These are phyloP conservation scores for Charina bottae DNA, from an alignment of 2,113 vertebrate genomes.

Conservation along the genomic window DNA sequence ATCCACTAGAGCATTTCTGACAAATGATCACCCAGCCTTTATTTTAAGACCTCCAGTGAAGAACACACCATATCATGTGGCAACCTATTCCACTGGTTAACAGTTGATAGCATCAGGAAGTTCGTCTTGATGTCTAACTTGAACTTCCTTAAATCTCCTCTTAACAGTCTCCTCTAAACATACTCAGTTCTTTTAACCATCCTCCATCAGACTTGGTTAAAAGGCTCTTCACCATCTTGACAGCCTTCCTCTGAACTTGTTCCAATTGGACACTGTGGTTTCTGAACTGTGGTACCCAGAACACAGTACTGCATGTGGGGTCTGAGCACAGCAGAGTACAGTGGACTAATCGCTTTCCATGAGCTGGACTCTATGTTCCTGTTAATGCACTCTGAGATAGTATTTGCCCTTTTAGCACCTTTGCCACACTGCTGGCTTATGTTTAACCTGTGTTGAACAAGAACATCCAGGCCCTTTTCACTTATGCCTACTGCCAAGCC, in stretches of 20 bases:
- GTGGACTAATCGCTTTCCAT: neutral
- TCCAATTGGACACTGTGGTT: neutral
- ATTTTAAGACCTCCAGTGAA: neutral
- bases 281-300: neutral
- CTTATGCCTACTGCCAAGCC: neutral
- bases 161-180: neutral
- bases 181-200: neutral
- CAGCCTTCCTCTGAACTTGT: neutral
- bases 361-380: neutral
- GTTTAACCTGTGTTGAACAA: neutral
- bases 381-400: neutral
- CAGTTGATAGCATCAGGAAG: neutral
- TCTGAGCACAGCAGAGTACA: neutral
- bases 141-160: neutral
- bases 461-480: neutral
- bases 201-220: neutral
- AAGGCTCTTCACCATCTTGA: neutral
- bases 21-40: neutral
- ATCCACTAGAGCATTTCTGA: neutral
- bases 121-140: neutral
- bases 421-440: neutral
- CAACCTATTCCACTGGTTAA: neutral
- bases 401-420: neutral
- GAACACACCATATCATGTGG: neutral
- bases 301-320: neutral